Evolutionary conservation across 2,888 invertebrate species (phyloP), one percentile per base, ranked within the genome.

Genomic region (Rhagophthalmus giganteus): DNA sequence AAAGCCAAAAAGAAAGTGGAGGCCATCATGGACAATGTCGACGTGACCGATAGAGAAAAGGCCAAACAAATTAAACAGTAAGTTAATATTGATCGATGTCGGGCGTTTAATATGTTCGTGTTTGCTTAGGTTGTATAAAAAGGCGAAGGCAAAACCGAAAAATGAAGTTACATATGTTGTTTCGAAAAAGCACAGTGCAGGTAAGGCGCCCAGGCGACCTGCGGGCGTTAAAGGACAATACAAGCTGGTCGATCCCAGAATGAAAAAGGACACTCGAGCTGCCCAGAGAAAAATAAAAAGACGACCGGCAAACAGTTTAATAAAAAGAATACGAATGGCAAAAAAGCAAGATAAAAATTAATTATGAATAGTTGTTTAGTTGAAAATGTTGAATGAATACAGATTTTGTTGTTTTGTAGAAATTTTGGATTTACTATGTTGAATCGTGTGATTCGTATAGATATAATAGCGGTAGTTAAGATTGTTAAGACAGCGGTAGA

Each of bases 1-100:
- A 92, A 89, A 67, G 96, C 95, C 0, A 91, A 94, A 78, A 98
- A 98, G 79, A 94, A 92, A 76, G 90, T 94, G 0, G 97, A 98
- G 72, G 83, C 85, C n/a, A 81, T 99, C 14, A 85, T 95, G 79
- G 96, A 97, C 44, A 90, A 88, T 69, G 81, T 81, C 0, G 96
- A 96, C 64, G 86, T 96, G 65, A 86, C 88, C n/a, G 91, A 94
- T 48, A 81, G 85, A 57, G 99, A 99, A 74, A 99, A 98, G 73
- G 86, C 90, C 16, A 87, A 87, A 66, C 92, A 95, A 78, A 83
- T 97, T n/a, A 88, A 87, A 77, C 84, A 89, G 88, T 88, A 76
- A 78, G 83, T 79, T 25, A n/a, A n/a, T n/a, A n/a, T n/a, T n/a
- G n/a, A n/a, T n/a, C n/a, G n/a, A n/a, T n/a, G n/a, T n/a, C n/a